Evolutionary conservation across 2,888 invertebrate genomes (phyloP).

Genomic region (Steromphala cineraria): DNA sequence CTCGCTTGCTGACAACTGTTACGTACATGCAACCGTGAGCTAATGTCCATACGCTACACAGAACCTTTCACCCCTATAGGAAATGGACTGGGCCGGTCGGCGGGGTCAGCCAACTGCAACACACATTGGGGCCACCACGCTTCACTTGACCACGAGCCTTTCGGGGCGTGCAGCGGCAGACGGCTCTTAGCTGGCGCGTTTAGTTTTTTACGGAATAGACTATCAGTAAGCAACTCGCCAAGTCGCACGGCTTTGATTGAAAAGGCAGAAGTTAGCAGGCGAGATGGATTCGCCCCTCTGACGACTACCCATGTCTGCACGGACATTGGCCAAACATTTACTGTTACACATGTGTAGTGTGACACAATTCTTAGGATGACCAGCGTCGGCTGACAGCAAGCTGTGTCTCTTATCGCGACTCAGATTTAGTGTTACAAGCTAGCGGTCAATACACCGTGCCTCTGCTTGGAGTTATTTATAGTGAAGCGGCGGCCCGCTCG

Average conservation of each 20-base stretch:
- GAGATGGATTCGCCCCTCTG: not conserved
- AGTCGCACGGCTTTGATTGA: not conserved
- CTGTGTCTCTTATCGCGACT: not conserved
- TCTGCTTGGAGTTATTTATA: not conserved
- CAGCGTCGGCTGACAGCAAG: not conserved
- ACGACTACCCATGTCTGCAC: conserved; percentile 1
- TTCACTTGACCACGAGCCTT: conserved; percentile 60
- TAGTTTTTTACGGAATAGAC: conserved; percentile 15
- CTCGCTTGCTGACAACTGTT: conserved; percentile 32
- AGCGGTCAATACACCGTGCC: conserved; percentile 20
- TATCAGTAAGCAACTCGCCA: conserved; percentile 14
- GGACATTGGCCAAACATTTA: conserved; percentile 19
- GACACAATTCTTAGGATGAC: conserved; percentile 11
- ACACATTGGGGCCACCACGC: conserved; percentile 58
- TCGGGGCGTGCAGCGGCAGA: conserved; percentile 32
- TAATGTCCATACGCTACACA: conserved; percentile 33
- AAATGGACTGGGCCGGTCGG: conserved; percentile 57
- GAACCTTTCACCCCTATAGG: conserved; percentile 44
- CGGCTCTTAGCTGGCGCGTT: conserved; percentile 21
- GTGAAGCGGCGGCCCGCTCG: conserved; percentile 22
- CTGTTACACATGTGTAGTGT: conserved; percentile 10
- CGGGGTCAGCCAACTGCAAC: conserved; percentile 61
- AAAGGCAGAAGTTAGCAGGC: conserved; percentile 4
- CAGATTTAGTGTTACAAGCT: not conserved
- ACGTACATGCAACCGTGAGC: conserved; percentile 34